Conservation (phyloP, 2,113 vertebrate species). For the Lucifuga dentata region DNA sequence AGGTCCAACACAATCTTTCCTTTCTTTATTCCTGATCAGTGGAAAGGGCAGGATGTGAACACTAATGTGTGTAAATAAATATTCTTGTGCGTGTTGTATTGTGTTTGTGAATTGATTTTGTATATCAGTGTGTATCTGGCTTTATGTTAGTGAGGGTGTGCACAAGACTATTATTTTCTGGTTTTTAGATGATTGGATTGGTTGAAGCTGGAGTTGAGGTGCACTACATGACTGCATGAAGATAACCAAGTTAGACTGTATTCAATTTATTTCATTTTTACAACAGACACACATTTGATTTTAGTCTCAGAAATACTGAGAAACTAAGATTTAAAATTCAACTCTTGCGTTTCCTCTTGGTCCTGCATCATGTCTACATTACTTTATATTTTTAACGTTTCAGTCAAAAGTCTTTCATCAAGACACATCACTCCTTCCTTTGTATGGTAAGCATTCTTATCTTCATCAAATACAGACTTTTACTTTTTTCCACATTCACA, state of each 20-base stretch:
- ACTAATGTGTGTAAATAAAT: slow-evolving; percentile 55
- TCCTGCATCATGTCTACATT: too few species aligned
- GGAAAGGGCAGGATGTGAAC: slow-evolving; percentile 49
- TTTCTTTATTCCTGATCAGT: slow-evolving; percentile 37
- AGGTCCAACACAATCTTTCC: slow-evolving; percentile 62
- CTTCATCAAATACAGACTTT: too few species aligned
- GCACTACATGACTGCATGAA: too few species aligned
- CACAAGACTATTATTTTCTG: not conserved
- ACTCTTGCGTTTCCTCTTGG: too few species aligned
- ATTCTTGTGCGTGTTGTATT: slow-evolving; percentile 3
- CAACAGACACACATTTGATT: too few species aligned
- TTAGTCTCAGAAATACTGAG: not conserved
- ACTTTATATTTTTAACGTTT: not conserved
- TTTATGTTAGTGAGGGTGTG: not conserved
- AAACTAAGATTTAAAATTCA: too few species aligned
- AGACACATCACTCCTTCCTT: too few species aligned
- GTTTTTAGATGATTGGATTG: not conserved
- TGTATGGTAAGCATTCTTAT: too few species aligned
- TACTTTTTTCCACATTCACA: too few species aligned
- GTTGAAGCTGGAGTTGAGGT: not conserved
- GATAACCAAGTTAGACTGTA: too few species aligned
- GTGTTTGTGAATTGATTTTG: slow-evolving; percentile 13
- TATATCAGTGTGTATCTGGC: not conserved
- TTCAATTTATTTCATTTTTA: too few species aligned
- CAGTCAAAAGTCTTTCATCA: not conserved